phyloP scores from a whole-genome alignment of 2,888 invertebrate species.

The Priocnemis perturbator region DNA sequence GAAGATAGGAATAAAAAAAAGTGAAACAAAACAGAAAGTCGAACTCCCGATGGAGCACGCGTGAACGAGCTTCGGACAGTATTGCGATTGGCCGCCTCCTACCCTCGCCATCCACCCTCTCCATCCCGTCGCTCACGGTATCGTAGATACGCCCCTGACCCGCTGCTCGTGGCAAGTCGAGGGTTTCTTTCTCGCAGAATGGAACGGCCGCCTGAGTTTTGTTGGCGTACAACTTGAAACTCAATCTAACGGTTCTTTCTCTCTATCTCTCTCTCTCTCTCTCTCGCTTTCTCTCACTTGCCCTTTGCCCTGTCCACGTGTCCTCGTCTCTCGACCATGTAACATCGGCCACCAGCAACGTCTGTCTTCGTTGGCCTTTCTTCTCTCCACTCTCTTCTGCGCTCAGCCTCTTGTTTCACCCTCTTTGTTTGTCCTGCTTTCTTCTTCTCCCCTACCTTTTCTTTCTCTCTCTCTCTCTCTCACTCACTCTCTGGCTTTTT shows the following conservation, averaged over 20 bases:
- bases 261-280: constrained; percentile 22
- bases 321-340: too few relatives aligned
- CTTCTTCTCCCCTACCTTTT: background rate
- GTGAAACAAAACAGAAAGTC: constrained; percentile 42
- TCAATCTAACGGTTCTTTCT: constrained; percentile 63
- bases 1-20: constrained; percentile 30
- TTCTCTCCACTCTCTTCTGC: too few relatives aligned
- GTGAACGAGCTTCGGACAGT: constrained; percentile 58
- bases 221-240: constrained; percentile 68
- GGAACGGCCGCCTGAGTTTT: constrained; percentile 48
- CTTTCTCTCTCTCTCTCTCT: too few relatives aligned
- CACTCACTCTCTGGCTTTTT: background rate
- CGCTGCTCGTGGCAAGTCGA: constrained; percentile 42
- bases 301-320: too few relatives aligned
- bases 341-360: too few relatives aligned
- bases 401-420: background rate
- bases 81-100: constrained; percentile 42
- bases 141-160: constrained; percentile 48
- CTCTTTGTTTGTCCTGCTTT: background rate
- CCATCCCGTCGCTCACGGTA: constrained; percentile 19
- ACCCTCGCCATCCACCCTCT: background rate
- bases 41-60: constrained; percentile 55
- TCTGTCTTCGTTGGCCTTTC: background rate
- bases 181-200: constrained; percentile 36
- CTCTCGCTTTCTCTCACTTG: constrained; percentile 12